phyloP scores from a whole-genome alignment of 2,113 vertebrate genomes.

The Xiphophorus hellerii region DNA sequence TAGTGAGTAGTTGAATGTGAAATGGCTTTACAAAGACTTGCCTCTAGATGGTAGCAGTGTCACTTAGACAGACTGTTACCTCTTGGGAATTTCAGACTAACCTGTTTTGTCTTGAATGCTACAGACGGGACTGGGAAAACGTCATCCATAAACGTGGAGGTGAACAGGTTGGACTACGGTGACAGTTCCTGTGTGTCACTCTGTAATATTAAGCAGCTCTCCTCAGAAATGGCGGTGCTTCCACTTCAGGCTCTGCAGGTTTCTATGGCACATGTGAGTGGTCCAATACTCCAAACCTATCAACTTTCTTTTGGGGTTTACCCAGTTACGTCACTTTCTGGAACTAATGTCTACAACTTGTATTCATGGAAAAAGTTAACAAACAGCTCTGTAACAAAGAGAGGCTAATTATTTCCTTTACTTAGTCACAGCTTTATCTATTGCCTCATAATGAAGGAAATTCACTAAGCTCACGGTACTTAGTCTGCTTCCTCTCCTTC shows the following conservation, averaged over 20 bases:
- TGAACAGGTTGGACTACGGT: conserved; percentile 76
- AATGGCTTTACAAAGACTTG: conserved; percentile 21
- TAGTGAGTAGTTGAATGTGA: conserved; percentile 56
- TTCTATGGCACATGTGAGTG: conserved; percentile 75
- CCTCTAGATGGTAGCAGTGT: conserved; percentile 71
- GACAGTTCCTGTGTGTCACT: conserved; percentile 69
- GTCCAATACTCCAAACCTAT: background rate
- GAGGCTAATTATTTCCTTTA: background rate
- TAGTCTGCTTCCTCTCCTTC: conserved; percentile 39
- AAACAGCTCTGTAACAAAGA: background rate
- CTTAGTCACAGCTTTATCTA: conserved; percentile 56
- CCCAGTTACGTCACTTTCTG: background rate
- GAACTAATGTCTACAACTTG: conserved; percentile 20
- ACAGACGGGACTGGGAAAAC: background rate
- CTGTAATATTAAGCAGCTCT: conserved; percentile 63
- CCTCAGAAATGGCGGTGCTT: conserved; percentile 45
- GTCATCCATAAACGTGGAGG: conserved; percentile 70
- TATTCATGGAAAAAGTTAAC: conserved; percentile 34
- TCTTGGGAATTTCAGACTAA: conserved; percentile 9
- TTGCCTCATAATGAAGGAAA: conserved; percentile 52
- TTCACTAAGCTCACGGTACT: conserved; percentile 43
- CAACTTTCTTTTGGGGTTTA: background rate
- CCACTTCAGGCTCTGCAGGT: conserved; percentile 77
- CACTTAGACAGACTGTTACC: conserved; percentile 18
- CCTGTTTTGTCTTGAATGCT: conserved; percentile 9